These are phyloP conservation scores for Microctonus brassicae DNA, from an alignment of 2,888 invertebrate genomes.

Conservation along the genomic window DNA sequence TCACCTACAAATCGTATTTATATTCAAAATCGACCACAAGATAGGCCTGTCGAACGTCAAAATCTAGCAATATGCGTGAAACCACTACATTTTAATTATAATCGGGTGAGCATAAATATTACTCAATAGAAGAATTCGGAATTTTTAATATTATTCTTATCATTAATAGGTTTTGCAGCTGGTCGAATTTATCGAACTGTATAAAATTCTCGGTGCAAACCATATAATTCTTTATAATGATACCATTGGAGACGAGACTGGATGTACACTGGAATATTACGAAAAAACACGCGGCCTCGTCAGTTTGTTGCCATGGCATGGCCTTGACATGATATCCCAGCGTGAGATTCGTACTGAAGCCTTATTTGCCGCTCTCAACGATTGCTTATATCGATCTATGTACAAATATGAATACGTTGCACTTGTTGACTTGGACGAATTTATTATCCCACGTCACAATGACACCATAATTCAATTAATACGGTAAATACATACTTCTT, in stretches of 20 bases:
- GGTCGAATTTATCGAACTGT: slow-evolving; percentile 90
- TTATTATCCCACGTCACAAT: slow-evolving; percentile 85
- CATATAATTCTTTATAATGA: slow-evolving; percentile 95
- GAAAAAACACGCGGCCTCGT: slow-evolving; percentile 74
- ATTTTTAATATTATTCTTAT: too few relatives aligned
- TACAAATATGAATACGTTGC: slow-evolving; percentile 85
- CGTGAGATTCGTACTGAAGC: slow-evolving; percentile 94
- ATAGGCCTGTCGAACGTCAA: slow-evolving; percentile 71
- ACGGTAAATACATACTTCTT: slow-evolving; percentile 67
- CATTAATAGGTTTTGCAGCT: slow-evolving; percentile 78
- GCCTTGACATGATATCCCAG: slow-evolving; percentile 86
- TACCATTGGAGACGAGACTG: slow-evolving; percentile 83
- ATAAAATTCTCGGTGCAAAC: slow-evolving; percentile 84
- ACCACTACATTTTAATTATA: slow-evolving; percentile 90
- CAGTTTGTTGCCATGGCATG: slow-evolving; percentile 84
- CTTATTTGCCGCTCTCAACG: slow-evolving; percentile 91
- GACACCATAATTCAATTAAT: slow-evolving; percentile 82
- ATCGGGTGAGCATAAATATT: slow-evolving; percentile 72
- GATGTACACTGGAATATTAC: slow-evolving; percentile 82
- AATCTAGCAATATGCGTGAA: slow-evolving; percentile 88
- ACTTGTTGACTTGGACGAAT: slow-evolving; percentile 90
- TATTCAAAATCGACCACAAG: slow-evolving; percentile 73
- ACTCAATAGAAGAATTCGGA: neutral
- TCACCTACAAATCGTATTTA: slow-evolving; percentile 77
- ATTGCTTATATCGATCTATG: slow-evolving; percentile 93